Base-by-base conservation (phyloP, 92 coral and sea anemone species). In the Galaxea fascicularis region DNA sequence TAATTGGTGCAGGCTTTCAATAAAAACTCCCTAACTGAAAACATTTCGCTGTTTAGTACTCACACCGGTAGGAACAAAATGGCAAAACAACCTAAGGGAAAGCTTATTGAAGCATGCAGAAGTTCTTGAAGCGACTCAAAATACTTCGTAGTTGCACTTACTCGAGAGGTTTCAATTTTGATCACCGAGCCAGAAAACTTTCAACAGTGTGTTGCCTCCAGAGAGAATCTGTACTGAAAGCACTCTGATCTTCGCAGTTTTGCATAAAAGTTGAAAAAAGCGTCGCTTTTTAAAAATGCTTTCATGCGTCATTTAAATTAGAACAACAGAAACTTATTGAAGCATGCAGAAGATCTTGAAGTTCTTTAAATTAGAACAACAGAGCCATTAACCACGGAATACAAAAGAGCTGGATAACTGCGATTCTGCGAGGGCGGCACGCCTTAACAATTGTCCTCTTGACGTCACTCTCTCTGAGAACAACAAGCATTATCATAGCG, bases 311-410 rank as follows among this genome's bases (percentile, higher is more conserved):
- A 25, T 63, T 25, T 35, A 35, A 46, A 12, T 1, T 15, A 8
- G 39, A 45, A 71, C 58, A 71, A 71, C 30, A 17, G 76, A 21
- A 45, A n/a, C n/a, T n/a, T n/a, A n/a, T n/a, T n/a, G n/a, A n/a
- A n/a, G n/a, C n/a, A n/a, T n/a, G n/a, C n/a, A n/a, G n/a, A n/a
- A n/a, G n/a, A n/a, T n/a, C n/a, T n/a, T n/a, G n/a, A n/a, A n/a
- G n/a, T n/a, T n/a, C n/a, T 63, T 25, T 35, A 35, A 46, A 12
- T 1, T 15, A 8, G 39, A 45, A 71, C 58, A 71, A 71, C 30
- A 17, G 76, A 21, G 22, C 56, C 45, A 13, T 8, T 10, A 24
- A 69, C 52, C 52, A 12, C 46, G 73, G 41, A 31, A 67, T 18
- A 10, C 21, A 7, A 16, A 15, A 7, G 35, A 22, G n/a, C n/a